Conservation (phyloP, 2,888 invertebrate species). For the Hyles lineata region DNA sequence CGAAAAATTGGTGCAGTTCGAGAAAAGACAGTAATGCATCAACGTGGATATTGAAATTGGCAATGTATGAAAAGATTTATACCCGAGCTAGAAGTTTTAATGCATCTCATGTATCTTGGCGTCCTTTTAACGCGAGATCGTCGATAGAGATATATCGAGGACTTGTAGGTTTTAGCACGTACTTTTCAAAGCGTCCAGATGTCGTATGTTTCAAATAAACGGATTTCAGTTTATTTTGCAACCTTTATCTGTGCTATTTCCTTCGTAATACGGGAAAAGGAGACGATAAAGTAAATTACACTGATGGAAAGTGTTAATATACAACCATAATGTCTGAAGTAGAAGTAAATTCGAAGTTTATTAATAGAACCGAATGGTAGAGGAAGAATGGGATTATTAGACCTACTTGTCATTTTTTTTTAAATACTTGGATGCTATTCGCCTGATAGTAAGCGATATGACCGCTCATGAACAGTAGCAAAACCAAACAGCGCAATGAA, state of each 20-base stretch:
- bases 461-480: no score
- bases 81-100: constrained; percentile 8
- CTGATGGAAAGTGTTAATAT: no score
- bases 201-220: background rate
- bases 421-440: no score
- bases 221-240: background rate
- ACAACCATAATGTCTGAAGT: no score
- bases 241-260: background rate
- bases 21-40: constrained; percentile 10
- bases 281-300: no score
- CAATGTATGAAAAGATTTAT: constrained; percentile 21
- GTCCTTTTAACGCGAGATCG: background rate
- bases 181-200: background rate
- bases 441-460: no score
- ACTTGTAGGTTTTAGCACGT: background rate
- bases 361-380: no score
- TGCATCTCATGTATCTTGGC: constrained; percentile 10
- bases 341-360: no score
- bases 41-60: constrained; percentile 11
- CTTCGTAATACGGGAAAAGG: no score
- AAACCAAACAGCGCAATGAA: no score
- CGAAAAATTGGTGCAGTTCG: background rate
- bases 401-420: no score
- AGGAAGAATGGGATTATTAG: no score
- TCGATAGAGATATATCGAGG: background rate